Conservation (phyloP, 2,113 vertebrate species). For the Corythornis vintsioides region DNA sequence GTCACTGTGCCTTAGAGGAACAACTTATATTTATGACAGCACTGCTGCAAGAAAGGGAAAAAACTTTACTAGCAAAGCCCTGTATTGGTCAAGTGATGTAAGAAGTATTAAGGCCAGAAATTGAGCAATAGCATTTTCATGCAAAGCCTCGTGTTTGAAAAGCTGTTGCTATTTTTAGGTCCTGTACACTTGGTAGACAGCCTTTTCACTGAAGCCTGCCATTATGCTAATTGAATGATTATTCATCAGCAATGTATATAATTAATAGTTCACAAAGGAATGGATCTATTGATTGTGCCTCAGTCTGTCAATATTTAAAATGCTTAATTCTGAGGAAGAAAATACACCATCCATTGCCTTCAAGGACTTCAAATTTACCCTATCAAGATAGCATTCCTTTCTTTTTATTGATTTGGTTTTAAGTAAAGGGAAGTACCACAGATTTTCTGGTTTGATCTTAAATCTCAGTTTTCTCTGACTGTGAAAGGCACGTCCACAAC, state of each 20-base stretch:
- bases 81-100: accelerated
- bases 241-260: conserved; percentile 42
- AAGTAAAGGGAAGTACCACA: conserved; percentile 2
- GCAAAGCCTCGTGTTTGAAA: not conserved
- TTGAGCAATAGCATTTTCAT: not conserved
- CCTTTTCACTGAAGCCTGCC: conserved; percentile 2
- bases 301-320: conserved; percentile 49
- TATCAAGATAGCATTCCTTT: conserved; percentile 24
- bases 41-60: not conserved
- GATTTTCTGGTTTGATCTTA: conserved; percentile 16
- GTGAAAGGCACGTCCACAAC: not conserved
- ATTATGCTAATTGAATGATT: conserved; percentile 42
- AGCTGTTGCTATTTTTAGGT: not conserved
- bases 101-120: conserved; percentile 1
- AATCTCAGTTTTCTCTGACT: not conserved
- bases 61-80: not conserved
- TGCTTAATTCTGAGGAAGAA: conserved; percentile 29
- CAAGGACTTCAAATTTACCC: conserved; percentile 40
- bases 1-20: not conserved
- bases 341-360: not conserved
- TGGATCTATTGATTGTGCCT: conserved; percentile 36
- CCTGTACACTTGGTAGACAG: not conserved
- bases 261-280: conserved; percentile 50
- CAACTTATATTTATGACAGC: not conserved
- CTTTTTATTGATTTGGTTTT: conserved; percentile 47